Percentiles rank a stretch among this genome's conserved stretches.
Evolutionary conservation across 2,888 invertebrate genomes (phyloP).

Genomic region (Thera britannica): DNA sequence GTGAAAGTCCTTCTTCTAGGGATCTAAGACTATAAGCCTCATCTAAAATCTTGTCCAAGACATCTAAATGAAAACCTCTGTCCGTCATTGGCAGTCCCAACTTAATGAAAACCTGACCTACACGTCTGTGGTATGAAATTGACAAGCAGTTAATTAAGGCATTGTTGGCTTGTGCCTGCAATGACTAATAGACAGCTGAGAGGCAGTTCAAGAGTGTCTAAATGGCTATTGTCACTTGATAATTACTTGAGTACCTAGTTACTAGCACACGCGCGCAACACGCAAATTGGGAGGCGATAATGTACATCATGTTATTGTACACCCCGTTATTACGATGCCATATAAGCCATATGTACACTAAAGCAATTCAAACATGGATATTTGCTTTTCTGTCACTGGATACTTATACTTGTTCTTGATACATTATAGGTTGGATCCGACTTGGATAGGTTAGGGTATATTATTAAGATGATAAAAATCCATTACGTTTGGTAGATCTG

Average conservation of each 20-base stretch:
- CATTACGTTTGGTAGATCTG: too few species aligned
- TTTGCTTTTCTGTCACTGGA: too few species aligned
- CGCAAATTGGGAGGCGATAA: background rate
- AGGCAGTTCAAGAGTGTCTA: background rate
- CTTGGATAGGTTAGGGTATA: too few species aligned
- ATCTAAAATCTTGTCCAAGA: background rate
- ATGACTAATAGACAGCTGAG: background rate
- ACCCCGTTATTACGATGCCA: too few species aligned
- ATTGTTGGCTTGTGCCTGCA: background rate
- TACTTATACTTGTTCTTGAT: too few species aligned
- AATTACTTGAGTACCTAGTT: background rate
- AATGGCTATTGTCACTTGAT: constrained; percentile 1
- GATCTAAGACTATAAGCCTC: too few species aligned
- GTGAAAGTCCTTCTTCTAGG: too few species aligned
- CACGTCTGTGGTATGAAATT: background rate
- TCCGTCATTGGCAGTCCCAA: background rate
- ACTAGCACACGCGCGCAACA: background rate
- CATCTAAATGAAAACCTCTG: background rate
- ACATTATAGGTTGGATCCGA: too few species aligned
- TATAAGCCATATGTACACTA: too few species aligned
- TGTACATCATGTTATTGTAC: too few species aligned
- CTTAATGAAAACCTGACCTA: background rate
- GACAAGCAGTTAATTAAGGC: constrained; percentile 4
- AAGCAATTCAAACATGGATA: too few species aligned
- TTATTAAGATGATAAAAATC: too few species aligned